A percentile compares a stretch with the other conserved stretches of the same genome.
Conservation (phyloP, 2,113 vertebrate species). For the Rousettus leschenaultii region DNA sequence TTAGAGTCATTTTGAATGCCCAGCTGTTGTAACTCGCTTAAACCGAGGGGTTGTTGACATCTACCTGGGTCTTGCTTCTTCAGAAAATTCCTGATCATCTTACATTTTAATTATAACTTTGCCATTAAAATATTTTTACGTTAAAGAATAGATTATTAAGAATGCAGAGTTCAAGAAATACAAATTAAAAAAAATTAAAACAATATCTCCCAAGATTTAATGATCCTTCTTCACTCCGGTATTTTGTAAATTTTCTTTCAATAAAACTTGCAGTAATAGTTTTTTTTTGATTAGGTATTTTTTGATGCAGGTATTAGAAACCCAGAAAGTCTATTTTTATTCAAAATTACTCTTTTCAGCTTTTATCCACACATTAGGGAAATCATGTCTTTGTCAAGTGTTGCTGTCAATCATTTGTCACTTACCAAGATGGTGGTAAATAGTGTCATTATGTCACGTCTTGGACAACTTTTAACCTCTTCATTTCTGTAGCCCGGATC, state of each 20-base stretch:
- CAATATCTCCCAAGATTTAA: neutral
- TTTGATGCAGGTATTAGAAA: slow-evolving; percentile 27
- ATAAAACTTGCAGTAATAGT: neutral
- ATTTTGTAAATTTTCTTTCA: neutral
- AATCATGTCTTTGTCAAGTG: slow-evolving; percentile 55
- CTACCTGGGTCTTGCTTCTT: neutral
- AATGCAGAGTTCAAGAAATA: neutral
- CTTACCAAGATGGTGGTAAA: slow-evolving; percentile 41
- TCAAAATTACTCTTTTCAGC: slow-evolving; percentile 62
- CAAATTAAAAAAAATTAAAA: neutral
- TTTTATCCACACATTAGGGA: slow-evolving; percentile 66
- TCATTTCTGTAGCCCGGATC: slow-evolving; percentile 26
- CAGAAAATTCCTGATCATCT: neutral
- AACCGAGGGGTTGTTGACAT: neutral
- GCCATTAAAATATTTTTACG: neutral
- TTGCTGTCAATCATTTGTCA: slow-evolving; percentile 62
- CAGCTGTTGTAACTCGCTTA: neutral
- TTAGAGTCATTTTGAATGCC: neutral
- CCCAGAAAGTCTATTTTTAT: slow-evolving; percentile 27
- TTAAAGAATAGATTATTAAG: neutral
- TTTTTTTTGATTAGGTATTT: slow-evolving; percentile 23
- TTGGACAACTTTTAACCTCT: slow-evolving; percentile 57
- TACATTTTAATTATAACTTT: neutral
- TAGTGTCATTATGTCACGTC: slow-evolving; percentile 38
- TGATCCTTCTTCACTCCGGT: neutral